Percentiles rank a stretch among this genome's conserved stretches.
Conservation (phyloP, 1,140 invertebrate species). For the Teleogryllus occipitalis region DNA sequence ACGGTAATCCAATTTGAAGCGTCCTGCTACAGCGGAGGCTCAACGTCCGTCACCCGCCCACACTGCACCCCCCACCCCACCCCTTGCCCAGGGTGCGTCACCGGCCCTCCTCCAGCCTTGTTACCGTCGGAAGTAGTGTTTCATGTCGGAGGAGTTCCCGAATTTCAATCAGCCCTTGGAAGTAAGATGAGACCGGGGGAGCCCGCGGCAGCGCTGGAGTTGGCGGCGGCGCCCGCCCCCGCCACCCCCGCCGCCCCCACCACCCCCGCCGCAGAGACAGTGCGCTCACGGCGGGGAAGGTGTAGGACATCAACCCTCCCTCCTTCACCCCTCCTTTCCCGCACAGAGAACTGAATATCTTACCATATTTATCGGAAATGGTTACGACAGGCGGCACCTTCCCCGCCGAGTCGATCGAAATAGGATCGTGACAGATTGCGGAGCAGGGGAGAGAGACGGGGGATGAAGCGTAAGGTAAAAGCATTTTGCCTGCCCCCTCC, state of each 20-base stretch:
- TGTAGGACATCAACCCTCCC: not conserved
- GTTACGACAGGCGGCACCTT: not conserved
- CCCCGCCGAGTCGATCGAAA: not conserved
- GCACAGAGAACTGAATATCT: not conserved
- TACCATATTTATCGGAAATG: slow-evolving; percentile 5
- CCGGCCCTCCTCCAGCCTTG: too few relatives aligned
- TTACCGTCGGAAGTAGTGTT: not conserved
- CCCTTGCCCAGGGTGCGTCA: too few relatives aligned
- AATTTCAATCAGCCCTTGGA: slow-evolving; percentile 1
- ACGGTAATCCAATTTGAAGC: too few relatives aligned
- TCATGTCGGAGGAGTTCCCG: not conserved
- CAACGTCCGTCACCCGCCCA: too few relatives aligned
- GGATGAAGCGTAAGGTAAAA: not conserved
- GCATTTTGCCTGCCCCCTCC: not conserved
- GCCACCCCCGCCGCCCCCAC: too few relatives aligned
- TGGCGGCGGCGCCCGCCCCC: too few relatives aligned
- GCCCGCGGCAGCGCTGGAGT: too few relatives aligned
- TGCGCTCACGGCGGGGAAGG: not conserved
- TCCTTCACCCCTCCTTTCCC: not conserved
- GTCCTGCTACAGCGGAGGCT: too few relatives aligned
- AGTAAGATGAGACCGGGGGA: not conserved
- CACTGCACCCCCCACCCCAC: too few relatives aligned
- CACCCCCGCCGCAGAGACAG: too few relatives aligned
- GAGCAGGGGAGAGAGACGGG: not conserved
- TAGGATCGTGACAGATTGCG: not conserved